A percentile compares a stretch with the other conserved stretches of the same genome.
phyloP scores from a whole-genome alignment of 2,888 invertebrate genomes.

The Thereva nobilitata region DNA sequence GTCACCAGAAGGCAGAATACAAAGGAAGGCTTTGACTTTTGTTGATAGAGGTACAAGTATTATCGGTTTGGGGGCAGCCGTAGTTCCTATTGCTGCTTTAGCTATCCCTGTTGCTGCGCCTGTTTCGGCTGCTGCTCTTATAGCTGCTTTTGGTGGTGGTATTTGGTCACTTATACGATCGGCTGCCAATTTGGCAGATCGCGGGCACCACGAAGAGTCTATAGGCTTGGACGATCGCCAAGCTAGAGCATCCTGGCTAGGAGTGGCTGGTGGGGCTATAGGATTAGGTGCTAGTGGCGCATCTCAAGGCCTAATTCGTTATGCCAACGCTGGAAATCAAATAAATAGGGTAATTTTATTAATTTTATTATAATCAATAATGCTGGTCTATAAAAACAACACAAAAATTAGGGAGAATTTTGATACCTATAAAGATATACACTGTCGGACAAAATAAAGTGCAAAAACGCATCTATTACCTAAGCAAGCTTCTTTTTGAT shows the following conservation, averaged over 20 bases:
- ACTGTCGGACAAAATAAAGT: too few relatives aligned
- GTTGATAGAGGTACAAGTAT: conserved; percentile 46
- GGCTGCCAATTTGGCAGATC: background rate
- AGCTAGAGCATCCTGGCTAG: conserved; percentile 12
- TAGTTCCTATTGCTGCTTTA: conserved; percentile 45
- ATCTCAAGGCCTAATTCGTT: background rate
- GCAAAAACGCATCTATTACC: too few relatives aligned
- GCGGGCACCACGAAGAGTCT: background rate
- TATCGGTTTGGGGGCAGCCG: conserved; percentile 47
- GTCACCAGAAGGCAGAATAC: conserved; percentile 48
- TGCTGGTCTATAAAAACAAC: too few relatives aligned
- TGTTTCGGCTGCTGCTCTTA: background rate
- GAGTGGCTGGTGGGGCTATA: conserved; percentile 1
- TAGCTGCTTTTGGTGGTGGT: background rate
- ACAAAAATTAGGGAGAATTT: too few relatives aligned
- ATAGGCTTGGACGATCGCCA: conserved; percentile 10
- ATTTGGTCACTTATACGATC: conserved; percentile 1
- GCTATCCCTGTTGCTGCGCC: conserved; percentile 2
- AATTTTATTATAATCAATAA: background rate
- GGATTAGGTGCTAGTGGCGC: conserved; percentile 15
- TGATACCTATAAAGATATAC: too few relatives aligned
- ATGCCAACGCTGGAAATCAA: background rate
- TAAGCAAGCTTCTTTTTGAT: too few relatives aligned
- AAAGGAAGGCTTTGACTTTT: conserved; percentile 36
- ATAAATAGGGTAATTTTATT: background rate